Evolutionary conservation across 2,797 vertebrate genomes (phyloP).

Genomic region (Monodelphis domestica): DNA sequence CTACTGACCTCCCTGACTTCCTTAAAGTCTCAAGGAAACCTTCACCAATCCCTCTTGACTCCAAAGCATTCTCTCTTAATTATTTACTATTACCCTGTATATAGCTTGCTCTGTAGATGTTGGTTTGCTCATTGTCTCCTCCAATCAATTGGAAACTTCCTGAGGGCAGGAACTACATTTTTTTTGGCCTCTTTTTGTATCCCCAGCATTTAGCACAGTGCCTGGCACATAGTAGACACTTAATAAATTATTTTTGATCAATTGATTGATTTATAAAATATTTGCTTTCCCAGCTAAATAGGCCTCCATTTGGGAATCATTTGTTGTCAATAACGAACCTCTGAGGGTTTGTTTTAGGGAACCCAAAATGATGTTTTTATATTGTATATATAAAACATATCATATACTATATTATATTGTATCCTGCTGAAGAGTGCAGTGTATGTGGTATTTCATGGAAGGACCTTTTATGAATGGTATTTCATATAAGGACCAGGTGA

Average conservation of each 20-base stretch:
- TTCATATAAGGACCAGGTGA: background rate
- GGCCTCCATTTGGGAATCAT: background rate
- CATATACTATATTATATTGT: too few species aligned
- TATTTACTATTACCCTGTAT: background rate
- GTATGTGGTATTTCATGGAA: background rate
- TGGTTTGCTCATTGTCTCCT: background rate
- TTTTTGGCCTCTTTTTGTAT: background rate
- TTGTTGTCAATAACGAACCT: background rate
- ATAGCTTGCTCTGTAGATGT: background rate
- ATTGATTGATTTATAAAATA: background rate
- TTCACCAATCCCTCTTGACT: background rate
- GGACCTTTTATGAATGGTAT: too few species aligned
- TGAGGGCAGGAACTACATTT: background rate
- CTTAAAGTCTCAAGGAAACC: background rate
- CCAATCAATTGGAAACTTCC: background rate
- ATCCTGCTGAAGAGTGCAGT: background rate
- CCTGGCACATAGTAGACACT: background rate
- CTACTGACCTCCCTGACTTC: background rate
- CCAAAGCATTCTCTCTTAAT: background rate
- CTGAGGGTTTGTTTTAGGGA: background rate
- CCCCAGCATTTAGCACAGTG: background rate
- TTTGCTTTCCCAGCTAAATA: background rate
- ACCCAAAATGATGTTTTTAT: too few species aligned
- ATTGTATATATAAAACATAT: too few species aligned
- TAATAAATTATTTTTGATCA: background rate